Evolutionary conservation across 2,888 invertebrate species (phyloP).

Genomic region (Digitonthophagus gazella): DNA sequence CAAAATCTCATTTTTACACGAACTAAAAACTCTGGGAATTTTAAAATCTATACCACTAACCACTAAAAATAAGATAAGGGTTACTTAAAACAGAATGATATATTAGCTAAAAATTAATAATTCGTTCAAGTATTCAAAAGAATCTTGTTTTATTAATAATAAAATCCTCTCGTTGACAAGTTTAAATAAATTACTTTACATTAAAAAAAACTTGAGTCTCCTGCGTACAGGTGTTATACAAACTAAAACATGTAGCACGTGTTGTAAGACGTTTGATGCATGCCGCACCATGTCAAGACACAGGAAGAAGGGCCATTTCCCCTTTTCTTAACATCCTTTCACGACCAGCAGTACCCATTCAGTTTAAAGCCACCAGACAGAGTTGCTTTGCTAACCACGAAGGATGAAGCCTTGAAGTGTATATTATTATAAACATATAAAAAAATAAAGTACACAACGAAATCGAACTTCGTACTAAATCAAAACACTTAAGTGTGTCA

Average conservation of each 20-base stretch:
- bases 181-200: no score
- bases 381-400: not conserved
- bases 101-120: no score
- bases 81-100: no score
- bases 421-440: not conserved
- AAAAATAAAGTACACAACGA: not conserved
- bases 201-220: not conserved
- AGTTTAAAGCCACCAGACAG: not conserved
- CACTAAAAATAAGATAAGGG: no score
- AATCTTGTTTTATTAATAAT: no score
- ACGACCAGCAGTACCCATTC: not conserved
- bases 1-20: no score
- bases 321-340: not conserved
- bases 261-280: not conserved
- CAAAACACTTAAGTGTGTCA: constrained; percentile 30
- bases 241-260: not conserved
- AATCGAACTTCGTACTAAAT: constrained; percentile 26
- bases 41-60: no score
- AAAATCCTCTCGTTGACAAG: no score
- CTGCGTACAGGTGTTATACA: not conserved
- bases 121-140: no score
- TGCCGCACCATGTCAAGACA: not conserved
- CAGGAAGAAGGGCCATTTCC: not conserved
- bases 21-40: no score
- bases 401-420: not conserved